These are phyloP conservation scores for Thinocorus orbignyianus DNA, from an alignment of 2,113 vertebrate species.

Conservation along the genomic window DNA sequence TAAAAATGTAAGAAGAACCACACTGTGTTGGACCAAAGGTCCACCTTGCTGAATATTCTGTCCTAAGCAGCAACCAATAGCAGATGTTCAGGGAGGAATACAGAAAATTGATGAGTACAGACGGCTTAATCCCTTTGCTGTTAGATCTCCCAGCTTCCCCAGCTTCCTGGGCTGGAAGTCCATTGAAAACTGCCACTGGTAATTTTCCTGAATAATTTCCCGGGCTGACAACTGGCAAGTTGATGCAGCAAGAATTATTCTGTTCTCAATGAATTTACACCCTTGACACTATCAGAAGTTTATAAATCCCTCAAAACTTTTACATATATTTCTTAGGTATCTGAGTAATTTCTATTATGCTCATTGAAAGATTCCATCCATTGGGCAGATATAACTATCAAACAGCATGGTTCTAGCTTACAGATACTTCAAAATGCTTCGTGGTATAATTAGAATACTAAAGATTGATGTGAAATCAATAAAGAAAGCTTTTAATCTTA, in stretches of 20 bases:
- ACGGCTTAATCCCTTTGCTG: not conserved
- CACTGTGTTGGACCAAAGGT: not conserved
- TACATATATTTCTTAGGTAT: not conserved
- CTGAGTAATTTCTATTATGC: not conserved
- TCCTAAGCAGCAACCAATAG: not conserved
- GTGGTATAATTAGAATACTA: not conserved
- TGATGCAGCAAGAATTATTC: not conserved
- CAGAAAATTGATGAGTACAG: not conserved
- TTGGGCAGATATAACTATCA: not conserved
- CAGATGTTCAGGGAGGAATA: not conserved
- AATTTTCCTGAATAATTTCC: not conserved
- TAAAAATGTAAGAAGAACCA: constrained; percentile 1
- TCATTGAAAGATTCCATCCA: not conserved
- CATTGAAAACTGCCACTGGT: not conserved
- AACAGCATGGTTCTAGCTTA: not conserved
- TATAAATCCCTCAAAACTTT: not conserved
- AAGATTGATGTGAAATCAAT: not conserved
- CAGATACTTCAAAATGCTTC: not conserved
- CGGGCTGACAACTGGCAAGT: not conserved
- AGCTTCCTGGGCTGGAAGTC: not conserved
- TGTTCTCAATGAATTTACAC: not conserved
- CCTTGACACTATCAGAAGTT: not conserved
- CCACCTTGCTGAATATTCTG: not conserved
- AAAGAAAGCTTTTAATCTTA: not conserved
- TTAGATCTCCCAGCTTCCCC: not conserved